phyloP scores from a whole-genome alignment of 2,888 invertebrate species.

The Cantharis nigra region DNA sequence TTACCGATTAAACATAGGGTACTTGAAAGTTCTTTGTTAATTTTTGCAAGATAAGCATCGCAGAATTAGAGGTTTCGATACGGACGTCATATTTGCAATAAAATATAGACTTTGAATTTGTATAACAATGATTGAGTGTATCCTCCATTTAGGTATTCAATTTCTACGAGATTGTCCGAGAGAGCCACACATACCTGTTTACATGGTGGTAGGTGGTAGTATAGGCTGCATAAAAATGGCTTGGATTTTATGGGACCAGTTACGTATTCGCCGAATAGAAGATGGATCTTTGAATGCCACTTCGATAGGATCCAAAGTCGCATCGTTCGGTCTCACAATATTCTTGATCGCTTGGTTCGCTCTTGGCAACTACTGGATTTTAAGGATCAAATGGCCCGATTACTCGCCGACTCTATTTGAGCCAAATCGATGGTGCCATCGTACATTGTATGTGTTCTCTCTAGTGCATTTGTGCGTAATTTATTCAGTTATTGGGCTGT shows the following conservation, averaged over 20 bases:
- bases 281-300: conserved; percentile 56
- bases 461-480: conserved; percentile 73
- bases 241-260: conserved; percentile 69
- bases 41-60: background rate
- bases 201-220: conserved; percentile 83
- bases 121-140: conserved; percentile 12
- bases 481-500: conserved; percentile 65
- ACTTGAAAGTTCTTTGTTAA: background rate
- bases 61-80: too few species aligned
- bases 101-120: background rate
- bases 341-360: conserved; percentile 78
- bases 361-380: conserved; percentile 68
- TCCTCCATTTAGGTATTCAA: conserved; percentile 69
- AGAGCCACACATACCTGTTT: conserved; percentile 77
- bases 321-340: conserved; percentile 68
- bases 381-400: conserved; percentile 77
- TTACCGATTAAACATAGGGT: background rate
- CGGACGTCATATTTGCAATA: background rate
- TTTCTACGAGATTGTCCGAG: conserved; percentile 79
- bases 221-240: conserved; percentile 73
- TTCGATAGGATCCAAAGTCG: conserved; percentile 64
- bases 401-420: conserved; percentile 73
- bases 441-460: conserved; percentile 77
- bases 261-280: conserved; percentile 61
- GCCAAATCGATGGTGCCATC: conserved; percentile 80